Percentiles rank a stretch among this genome's conserved stretches.
These are phyloP conservation scores for Helicoverpa zea DNA, from an alignment of 1,140 invertebrate genomes.

Conservation along the genomic window DNA sequence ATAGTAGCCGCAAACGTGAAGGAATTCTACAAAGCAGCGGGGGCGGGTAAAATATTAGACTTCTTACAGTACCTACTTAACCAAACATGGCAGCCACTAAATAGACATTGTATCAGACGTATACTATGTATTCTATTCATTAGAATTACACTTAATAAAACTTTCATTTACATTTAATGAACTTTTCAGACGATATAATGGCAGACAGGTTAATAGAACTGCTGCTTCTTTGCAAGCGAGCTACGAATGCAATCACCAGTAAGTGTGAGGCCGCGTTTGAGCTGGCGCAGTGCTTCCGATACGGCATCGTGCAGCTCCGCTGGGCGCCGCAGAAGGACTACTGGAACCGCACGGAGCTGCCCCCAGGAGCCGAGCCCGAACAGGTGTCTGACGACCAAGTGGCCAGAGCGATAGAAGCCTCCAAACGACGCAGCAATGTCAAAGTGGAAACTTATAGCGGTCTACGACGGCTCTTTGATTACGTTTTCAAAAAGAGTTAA, in stretches of 20 bases:
- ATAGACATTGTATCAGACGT: too few species aligned
- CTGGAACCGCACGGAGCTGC: neutral
- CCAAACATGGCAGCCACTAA: too few species aligned
- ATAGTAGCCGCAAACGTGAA: neutral
- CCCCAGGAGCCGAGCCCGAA: neutral
- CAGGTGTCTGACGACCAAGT: neutral
- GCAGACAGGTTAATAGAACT: neutral
- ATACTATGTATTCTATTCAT: too few species aligned
- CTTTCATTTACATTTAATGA: too few species aligned
- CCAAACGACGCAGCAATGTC: too few species aligned
- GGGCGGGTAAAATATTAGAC: conserved; percentile 14
- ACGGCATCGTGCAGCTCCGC: conserved; percentile 33
- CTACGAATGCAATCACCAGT: neutral
- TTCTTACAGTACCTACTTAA: too few species aligned
- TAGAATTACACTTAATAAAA: too few species aligned
- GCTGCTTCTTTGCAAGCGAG: neutral
- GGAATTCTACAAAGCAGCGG: neutral
- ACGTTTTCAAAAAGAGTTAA: too few species aligned
- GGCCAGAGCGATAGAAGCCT: too few species aligned
- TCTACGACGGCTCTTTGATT: too few species aligned
- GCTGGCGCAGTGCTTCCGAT: conserved; percentile 56
- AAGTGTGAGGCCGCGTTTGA: conserved; percentile 28
- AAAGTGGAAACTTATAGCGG: too few species aligned
- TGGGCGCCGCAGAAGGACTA: conserved; percentile 51
- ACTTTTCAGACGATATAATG: conserved; percentile 5